phyloP scores from a whole-genome alignment of 2,888 invertebrate species.

The Hyposoter dolosus region DNA sequence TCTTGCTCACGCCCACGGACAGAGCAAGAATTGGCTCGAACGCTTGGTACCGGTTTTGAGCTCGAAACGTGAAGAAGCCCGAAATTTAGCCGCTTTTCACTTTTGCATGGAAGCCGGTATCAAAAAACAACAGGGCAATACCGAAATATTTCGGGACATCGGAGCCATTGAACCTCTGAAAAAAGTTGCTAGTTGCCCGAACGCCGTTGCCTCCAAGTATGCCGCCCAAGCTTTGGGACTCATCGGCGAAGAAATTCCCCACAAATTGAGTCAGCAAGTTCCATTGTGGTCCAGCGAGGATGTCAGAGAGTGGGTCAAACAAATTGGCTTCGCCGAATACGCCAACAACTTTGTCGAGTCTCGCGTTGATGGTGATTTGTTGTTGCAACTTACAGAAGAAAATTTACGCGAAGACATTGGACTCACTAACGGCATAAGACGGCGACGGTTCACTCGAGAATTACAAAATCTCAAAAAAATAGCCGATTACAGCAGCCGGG shows the following conservation, averaged over 20 bases:
- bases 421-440: slow-evolving; percentile 95
- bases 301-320: slow-evolving; percentile 99
- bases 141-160: slow-evolving; percentile 96
- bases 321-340: slow-evolving; percentile 96
- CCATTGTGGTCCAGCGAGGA: slow-evolving; percentile 99
- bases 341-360: slow-evolving; percentile 94
- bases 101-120: slow-evolving; percentile 99
- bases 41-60: slow-evolving; percentile 96
- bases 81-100: slow-evolving; percentile 98
- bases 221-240: slow-evolving; percentile 96
- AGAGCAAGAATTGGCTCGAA: slow-evolving; percentile 97
- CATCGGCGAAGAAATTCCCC: slow-evolving; percentile 98
- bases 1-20: slow-evolving; percentile 97
- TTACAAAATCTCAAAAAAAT: slow-evolving; percentile 96
- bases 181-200: slow-evolving; percentile 98
- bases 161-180: slow-evolving; percentile 98
- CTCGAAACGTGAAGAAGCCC: slow-evolving; percentile 97
- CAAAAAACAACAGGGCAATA: slow-evolving; percentile 96
- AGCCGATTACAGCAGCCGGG: slow-evolving; percentile 98
- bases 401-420: slow-evolving; percentile 97
- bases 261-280: slow-evolving; percentile 98
- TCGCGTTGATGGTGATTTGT: slow-evolving; percentile 97
- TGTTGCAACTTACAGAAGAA: slow-evolving; percentile 96
- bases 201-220: slow-evolving; percentile 98
- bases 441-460: slow-evolving; percentile 97